These are phyloP conservation scores for Leptura quadrifasciata DNA, from an alignment of 2,888 invertebrate species.

Conservation along the genomic window DNA sequence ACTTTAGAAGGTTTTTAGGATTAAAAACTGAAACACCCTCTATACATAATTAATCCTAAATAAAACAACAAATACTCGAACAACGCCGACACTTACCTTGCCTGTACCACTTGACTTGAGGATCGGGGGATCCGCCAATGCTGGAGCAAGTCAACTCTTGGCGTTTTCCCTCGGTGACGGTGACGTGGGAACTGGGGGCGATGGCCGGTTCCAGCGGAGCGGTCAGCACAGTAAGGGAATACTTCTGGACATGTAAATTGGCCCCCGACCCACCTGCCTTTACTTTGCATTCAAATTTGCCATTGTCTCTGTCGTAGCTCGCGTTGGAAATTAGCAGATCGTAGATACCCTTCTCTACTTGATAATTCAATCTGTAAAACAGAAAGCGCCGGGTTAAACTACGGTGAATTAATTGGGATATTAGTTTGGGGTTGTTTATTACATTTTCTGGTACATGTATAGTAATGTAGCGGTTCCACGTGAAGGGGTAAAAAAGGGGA, in stretches of 20 bases:
- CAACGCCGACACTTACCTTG: conserved; percentile 73
- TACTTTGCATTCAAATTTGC: conserved; percentile 92
- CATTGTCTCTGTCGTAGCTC: conserved; percentile 93
- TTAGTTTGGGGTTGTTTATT: conserved; percentile 40
- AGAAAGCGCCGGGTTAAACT: conserved; percentile 50
- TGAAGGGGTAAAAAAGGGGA: background rate
- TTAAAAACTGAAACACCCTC: too few species aligned
- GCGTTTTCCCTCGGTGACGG: conserved; percentile 87
- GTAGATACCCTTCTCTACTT: conserved; percentile 87
- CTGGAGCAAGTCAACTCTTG: conserved; percentile 88
- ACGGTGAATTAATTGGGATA: conserved; percentile 50
- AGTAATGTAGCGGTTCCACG: conserved; percentile 31
- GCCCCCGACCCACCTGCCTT: conserved; percentile 89
- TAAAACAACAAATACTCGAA: too few species aligned
- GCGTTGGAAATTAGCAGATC: conserved; percentile 93
- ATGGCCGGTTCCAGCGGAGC: conserved; percentile 88
- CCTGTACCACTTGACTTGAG: conserved; percentile 89
- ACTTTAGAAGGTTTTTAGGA: too few species aligned
- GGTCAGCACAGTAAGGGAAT: conserved; percentile 89
- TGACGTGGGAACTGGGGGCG: conserved; percentile 84
- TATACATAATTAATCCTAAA: too few species aligned
- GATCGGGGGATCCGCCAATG: conserved; percentile 93
- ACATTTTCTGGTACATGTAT: conserved; percentile 33
- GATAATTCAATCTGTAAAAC: conserved; percentile 55
- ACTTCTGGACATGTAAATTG: conserved; percentile 88